Evolutionary conservation across 2,113 vertebrate genomes (phyloP), one percentile per base, ranked within the genome.

Genomic region (Orycteropus afer): DNA sequence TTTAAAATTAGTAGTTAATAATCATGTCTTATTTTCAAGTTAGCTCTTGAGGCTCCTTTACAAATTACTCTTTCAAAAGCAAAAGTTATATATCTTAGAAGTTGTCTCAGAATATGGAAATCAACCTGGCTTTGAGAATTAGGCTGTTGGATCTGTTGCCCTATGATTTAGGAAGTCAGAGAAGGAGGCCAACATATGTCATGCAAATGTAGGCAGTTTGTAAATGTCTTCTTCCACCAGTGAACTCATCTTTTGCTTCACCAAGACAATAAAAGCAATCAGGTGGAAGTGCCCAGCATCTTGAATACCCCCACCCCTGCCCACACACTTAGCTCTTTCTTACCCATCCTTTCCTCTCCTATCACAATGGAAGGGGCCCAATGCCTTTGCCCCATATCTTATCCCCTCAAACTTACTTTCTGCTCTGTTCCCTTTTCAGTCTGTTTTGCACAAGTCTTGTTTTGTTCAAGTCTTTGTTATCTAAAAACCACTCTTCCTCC

Each of bases 11-110:
- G 22, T 32, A 51, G 59, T 79, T 89, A n/a, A 42, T 59, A 82
- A 40, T 67, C 61, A n/a, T 73, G n/a, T 87, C 42, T 78, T 42
- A 42, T 32, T 81, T 96, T 92, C 90, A 63, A 20, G 25, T 90
- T 86, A 83, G 27, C 49, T 13, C 15, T 79, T 59, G 69, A 86
- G 71, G 4, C 18, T 90, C n/a, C 84, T 93, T 51, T 88, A 74
- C 83, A 89, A 55, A 80, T 86, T 63, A 57, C 14, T 93, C 55
- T 32, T 69, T 76, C 37, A 83, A 57, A 73, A 15, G 77, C 47
- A 90, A 47, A 74, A 51, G 59, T 74, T 85, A 11, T 51, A 0
- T 59, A 6, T 76, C 79, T 78, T 89, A 55, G 49, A 74, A 15
- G 11, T 86, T 93, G 94, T 49, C 51, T 81, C 25, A 76, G 80